Evolutionary conservation across 2,888 invertebrate genomes (phyloP).

Genomic region (Zele albiditarsus): DNA sequence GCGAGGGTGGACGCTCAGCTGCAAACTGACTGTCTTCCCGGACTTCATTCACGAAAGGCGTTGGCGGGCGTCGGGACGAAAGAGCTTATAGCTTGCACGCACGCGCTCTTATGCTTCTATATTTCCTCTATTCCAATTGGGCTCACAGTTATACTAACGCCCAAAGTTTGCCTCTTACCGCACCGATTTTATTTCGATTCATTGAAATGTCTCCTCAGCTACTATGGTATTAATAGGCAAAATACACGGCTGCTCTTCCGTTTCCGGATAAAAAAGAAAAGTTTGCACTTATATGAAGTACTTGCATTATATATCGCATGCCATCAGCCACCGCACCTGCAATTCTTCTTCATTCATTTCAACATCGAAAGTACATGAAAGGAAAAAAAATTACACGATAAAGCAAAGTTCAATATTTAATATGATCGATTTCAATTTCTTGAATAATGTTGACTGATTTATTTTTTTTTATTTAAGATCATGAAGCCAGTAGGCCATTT

Average conservation of each 20-base stretch:
- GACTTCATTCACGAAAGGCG: slow-evolving; percentile 67
- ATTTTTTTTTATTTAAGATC: slow-evolving; percentile 15
- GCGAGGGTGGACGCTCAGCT: slow-evolving; percentile 62
- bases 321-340: neutral
- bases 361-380: neutral
- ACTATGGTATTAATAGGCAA: slow-evolving; percentile 58
- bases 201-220: slow-evolving; percentile 58
- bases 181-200: slow-evolving; percentile 63
- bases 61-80: slow-evolving; percentile 61
- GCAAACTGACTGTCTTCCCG: slow-evolving; percentile 60
- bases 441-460: neutral
- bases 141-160: slow-evolving; percentile 30
- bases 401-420: slow-evolving; percentile 3
- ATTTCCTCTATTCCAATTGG: slow-evolving; percentile 35
- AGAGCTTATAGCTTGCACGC: slow-evolving; percentile 54
- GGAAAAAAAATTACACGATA: neutral
- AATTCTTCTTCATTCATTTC: neutral
- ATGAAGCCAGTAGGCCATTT: slow-evolving; percentile 27
- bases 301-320: no score
- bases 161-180: slow-evolving; percentile 43
- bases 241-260: slow-evolving; percentile 47
- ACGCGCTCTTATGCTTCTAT: slow-evolving; percentile 47
- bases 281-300: no score
- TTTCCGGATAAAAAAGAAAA: slow-evolving; percentile 49
- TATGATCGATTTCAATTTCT: neutral